These are phyloP conservation scores for Australoheros scitulus DNA, from an alignment of 2,113 vertebrate species.

Conservation along the genomic window DNA sequence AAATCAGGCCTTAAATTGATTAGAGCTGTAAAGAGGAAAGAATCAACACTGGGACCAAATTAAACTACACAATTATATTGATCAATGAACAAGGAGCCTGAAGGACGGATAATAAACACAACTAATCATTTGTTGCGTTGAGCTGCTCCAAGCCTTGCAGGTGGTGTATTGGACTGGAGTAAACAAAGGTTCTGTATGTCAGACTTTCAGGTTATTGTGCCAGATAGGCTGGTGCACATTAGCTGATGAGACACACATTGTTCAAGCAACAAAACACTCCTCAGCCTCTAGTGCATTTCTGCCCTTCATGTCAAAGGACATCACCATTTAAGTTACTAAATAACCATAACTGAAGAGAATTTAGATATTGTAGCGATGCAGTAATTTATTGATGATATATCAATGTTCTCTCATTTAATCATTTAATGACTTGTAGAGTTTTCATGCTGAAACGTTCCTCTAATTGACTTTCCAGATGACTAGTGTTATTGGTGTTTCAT, in stretches of 20 bases:
- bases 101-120: slow-evolving; percentile 30
- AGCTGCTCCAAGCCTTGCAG: slow-evolving; percentile 1
- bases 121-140: slow-evolving; percentile 14
- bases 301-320: neutral
- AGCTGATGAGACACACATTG: slow-evolving; percentile 11
- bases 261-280: neutral
- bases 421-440: slow-evolving; percentile 19
- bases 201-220: slow-evolving; percentile 20
- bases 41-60: slow-evolving; percentile 2
- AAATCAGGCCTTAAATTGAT: neutral
- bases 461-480: slow-evolving; percentile 38
- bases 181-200: slow-evolving; percentile 13
- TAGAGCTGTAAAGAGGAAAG: slow-evolving; percentile 2
- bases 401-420: slow-evolving; percentile 19
- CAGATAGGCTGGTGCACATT: slow-evolving; percentile 1
- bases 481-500: slow-evolving; percentile 41
- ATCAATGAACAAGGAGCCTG: slow-evolving; percentile 35
- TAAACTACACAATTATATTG: slow-evolving; percentile 34
- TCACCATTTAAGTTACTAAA: neutral
- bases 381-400: neutral
- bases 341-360: neutral
- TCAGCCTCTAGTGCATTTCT: neutral
- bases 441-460: slow-evolving; percentile 16
- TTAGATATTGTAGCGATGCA: slow-evolving; percentile 2
- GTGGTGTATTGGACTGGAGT: neutral